phyloP scores from a whole-genome alignment of 2,797 vertebrate species.

The Hipposideros larvatus region DNA sequence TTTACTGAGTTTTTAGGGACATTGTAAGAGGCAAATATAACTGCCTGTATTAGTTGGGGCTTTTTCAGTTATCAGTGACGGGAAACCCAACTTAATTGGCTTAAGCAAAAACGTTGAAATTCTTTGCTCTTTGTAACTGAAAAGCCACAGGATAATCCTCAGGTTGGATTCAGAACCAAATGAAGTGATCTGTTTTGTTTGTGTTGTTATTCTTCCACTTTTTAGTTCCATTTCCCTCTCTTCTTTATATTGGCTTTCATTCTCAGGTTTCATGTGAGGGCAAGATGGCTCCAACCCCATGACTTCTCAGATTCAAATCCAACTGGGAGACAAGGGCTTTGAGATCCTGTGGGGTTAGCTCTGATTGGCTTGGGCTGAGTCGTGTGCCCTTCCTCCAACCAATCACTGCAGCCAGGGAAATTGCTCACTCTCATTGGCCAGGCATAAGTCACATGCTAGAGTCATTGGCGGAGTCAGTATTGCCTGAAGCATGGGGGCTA shows the following conservation, averaged over 20 bases:
- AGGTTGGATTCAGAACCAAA: neutral
- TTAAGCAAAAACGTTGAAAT: neutral
- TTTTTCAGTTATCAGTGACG: neutral
- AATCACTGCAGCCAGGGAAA: neutral
- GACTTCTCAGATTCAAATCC: neutral
- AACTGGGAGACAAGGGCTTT: neutral
- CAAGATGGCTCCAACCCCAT: neutral
- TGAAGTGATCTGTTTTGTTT: neutral
- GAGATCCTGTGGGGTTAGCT: neutral
- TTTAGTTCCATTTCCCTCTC: neutral
- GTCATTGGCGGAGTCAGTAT: neutral
- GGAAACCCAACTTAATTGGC: neutral
- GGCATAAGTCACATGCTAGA: neutral
- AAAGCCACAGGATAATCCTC: neutral
- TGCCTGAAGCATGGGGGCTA: neutral
- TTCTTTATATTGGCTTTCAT: neutral
- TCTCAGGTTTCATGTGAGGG: neutral
- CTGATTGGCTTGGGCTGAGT: neutral
- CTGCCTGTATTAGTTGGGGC: neutral
- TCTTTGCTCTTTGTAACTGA: neutral
- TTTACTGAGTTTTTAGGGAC: neutral
- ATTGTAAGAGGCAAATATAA: neutral
- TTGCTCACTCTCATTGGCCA: neutral
- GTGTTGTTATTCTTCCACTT: neutral
- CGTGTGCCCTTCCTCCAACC: neutral